phyloP scores from a whole-genome alignment of 2,113 vertebrate species.

The Nestor notabilis region DNA sequence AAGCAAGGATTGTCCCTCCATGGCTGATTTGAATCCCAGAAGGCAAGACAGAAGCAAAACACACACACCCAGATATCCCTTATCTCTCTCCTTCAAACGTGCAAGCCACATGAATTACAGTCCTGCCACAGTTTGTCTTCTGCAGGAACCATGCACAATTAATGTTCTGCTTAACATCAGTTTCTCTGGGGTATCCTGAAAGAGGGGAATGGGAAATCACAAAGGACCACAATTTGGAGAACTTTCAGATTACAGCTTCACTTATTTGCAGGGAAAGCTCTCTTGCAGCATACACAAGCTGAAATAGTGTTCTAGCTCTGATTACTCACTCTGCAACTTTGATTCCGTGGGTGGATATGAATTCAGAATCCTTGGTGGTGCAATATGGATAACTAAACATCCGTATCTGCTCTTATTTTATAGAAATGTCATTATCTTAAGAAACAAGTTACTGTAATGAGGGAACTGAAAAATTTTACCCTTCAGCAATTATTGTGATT shows the following conservation, averaged over 20 bases:
- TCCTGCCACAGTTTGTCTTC: not conserved
- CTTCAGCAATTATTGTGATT: not conserved
- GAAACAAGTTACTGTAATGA: not conserved
- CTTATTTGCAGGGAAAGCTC: not conserved
- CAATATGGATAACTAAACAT: not conserved
- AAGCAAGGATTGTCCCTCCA: not conserved
- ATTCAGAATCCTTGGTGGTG: not conserved
- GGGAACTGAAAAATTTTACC: not conserved
- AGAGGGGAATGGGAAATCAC: not conserved
- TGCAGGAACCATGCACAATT: not conserved
- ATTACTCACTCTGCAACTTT: not conserved
- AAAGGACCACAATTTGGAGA: not conserved
- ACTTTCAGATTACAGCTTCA: not conserved
- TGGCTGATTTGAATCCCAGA: not conserved
- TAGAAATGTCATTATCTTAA: not conserved
- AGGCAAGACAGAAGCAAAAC: not conserved
- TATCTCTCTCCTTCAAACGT: not conserved
- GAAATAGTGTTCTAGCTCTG: not conserved
- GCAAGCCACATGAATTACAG: not conserved
- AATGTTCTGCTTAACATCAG: not conserved
- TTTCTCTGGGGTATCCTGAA: not conserved
- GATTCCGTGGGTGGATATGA: not conserved
- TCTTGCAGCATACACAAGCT: not conserved
- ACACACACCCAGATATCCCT: not conserved
- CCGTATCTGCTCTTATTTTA: not conserved